Conservation (phyloP, 2,888 invertebrate genomes). For the Lasioglossum oenotherae region DNA sequence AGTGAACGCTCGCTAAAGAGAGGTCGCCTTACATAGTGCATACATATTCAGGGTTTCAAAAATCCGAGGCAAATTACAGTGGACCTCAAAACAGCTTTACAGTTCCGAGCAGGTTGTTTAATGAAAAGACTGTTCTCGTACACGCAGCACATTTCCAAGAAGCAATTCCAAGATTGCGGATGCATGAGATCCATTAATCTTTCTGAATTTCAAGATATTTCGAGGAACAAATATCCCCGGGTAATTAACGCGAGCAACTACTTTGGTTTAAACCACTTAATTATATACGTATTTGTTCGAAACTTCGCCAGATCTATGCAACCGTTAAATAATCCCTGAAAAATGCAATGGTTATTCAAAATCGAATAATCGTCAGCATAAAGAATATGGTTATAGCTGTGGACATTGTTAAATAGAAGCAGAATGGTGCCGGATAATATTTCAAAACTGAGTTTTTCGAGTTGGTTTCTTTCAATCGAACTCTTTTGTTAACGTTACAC, state of each 20-base stretch:
- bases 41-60: conserved; percentile 31
- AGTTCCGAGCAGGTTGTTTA: conserved; percentile 27
- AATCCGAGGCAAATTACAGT: conserved; percentile 39
- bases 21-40: conserved; percentile 20
- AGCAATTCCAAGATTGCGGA: conserved; percentile 14
- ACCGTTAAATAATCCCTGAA: background rate
- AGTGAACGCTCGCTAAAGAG: background rate
- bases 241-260: background rate
- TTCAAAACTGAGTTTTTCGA: background rate
- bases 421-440: background rate
- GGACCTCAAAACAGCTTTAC: conserved; percentile 28
- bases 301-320: background rate
- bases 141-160: conserved; percentile 20
- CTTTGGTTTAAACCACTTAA: background rate
- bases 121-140: conserved; percentile 24
- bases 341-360: background rate
- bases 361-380: background rate
- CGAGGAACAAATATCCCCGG: background rate
- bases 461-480: background rate
- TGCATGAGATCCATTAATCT: conserved; percentile 22
- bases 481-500: background rate
- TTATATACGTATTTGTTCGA: too few species aligned
- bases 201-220: conserved; percentile 5
- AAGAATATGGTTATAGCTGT: background rate
- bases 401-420: background rate